Evolutionary conservation across 2,797 vertebrate species (phyloP).

Genomic region (Pogoniulus pusillus): DNA sequence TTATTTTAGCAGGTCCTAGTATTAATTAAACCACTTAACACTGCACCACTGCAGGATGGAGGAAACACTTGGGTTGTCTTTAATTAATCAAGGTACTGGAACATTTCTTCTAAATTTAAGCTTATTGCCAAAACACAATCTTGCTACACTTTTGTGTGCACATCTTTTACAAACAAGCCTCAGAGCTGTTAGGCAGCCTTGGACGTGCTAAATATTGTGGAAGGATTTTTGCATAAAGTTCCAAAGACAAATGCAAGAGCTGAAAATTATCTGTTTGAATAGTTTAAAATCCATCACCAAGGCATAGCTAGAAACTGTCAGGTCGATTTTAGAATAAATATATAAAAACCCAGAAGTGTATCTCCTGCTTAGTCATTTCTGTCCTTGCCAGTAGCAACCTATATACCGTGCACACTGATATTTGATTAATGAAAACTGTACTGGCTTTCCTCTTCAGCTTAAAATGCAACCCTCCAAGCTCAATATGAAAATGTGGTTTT

Average conservation of each 20-base stretch:
- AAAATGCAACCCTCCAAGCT: slow-evolving; percentile 35
- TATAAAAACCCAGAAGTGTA: neutral
- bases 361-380: slow-evolving; percentile 34
- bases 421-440: slow-evolving; percentile 45
- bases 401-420: neutral
- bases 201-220: slow-evolving; percentile 52
- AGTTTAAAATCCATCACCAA: slow-evolving; percentile 35
- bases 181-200: slow-evolving; percentile 33
- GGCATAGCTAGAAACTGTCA: slow-evolving; percentile 40
- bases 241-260: slow-evolving; percentile 24
- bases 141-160: neutral
- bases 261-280: slow-evolving; percentile 54
- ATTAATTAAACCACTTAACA: slow-evolving; percentile 67
- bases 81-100: slow-evolving; percentile 64
- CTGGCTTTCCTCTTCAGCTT: slow-evolving; percentile 21
- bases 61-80: slow-evolving; percentile 48
- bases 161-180: slow-evolving; percentile 42
- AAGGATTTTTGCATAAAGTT: slow-evolving; percentile 24
- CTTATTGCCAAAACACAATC: slow-evolving; percentile 45
- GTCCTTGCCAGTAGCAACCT: slow-evolving; percentile 3
- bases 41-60: slow-evolving; percentile 32
- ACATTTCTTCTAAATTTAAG: slow-evolving; percentile 54
- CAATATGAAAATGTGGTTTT: neutral
- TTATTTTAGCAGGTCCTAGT: slow-evolving; percentile 45
- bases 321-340: slow-evolving; percentile 44